Base-by-base conservation (phyloP, 2,888 invertebrate genomes). In the Polylopha cassiicola region DNA sequence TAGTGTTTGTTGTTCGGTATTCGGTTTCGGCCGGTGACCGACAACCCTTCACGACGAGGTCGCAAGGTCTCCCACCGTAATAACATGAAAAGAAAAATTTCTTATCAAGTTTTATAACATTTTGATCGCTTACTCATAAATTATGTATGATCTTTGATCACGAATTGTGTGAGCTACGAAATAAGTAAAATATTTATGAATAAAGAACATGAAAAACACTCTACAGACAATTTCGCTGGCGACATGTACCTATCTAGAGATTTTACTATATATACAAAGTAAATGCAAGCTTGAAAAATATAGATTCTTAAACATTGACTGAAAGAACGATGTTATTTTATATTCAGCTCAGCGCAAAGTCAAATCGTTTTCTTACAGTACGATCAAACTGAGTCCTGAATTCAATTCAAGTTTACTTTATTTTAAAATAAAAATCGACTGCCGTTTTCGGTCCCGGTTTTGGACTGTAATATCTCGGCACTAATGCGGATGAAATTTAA, bases 291-390 rank as follows among this genome's bases (percentile, higher is more conserved):
- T 31, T 10, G 14, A 24, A 30, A 27, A 11, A 31, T 31, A 31
- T 18, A 18, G 14, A 15, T 27, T 7, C 30, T 6, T 24, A n/a
- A 11, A 20, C 30, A 16, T 29, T 23, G 37, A 29, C 37, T 37
- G 27, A 33, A 28, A 4, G 22, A 33, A 28, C 28, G n/a, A 28
- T 9, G 20, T 10, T 17, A 34, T 41, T 41, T 30, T 16, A 23
- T 20, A 41, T 41, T 41, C 34, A 29, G 11, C 29, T 34, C 24
- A 11, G 29, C 14, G 18, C 39, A 41, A 32, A 39, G 39, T 39
- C 10, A n/a, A 39, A 28, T 22, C 8, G 23, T 29, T 34, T 41
- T 41, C 22, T 29, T 29, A 15, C 28, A 39, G 28, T 23, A 33
- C 28, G 14, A 39, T 29, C 27, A 39, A 33, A 34, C 23, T 6